These are phyloP conservation scores for Camponotus fellah DNA, from an alignment of 2,888 invertebrate genomes.

Conservation along the genomic window DNA sequence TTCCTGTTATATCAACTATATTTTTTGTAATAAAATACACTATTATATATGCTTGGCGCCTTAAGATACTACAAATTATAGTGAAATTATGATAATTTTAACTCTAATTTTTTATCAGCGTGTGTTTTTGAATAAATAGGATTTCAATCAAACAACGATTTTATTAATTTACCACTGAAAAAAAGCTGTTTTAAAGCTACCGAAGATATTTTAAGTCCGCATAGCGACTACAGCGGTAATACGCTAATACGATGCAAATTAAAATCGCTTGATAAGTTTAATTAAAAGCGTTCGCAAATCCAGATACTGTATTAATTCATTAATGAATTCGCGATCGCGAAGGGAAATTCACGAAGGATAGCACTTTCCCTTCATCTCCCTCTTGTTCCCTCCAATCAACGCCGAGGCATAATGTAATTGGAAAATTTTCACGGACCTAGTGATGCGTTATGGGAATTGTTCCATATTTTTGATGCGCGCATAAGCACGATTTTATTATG, in stretches of 20 bases:
- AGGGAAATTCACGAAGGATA: slow-evolving; percentile 34
- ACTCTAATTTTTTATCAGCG: too few species aligned
- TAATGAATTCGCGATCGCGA: slow-evolving; percentile 31
- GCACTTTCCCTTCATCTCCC: neutral
- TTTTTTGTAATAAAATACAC: too few species aligned
- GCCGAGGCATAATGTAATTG: slow-evolving; percentile 27
- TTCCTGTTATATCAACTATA: too few species aligned
- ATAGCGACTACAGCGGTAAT: neutral
- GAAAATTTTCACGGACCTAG: slow-evolving; percentile 23
- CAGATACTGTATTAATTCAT: slow-evolving; percentile 13
- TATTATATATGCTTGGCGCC: too few species aligned
- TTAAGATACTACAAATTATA: too few species aligned
- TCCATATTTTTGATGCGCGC: slow-evolving; percentile 7
- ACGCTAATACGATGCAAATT: slow-evolving; percentile 38
- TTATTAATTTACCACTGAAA: slow-evolving; percentile 18
- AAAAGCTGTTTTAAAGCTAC: neutral
- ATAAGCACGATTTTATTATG: slow-evolving; percentile 22
- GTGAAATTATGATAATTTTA: too few species aligned
- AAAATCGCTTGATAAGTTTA: slow-evolving; percentile 40
- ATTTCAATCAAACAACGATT: slow-evolving; percentile 10
- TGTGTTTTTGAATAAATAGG: neutral
- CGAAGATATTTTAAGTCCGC: slow-evolving; percentile 16
- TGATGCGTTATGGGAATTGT: slow-evolving; percentile 24
- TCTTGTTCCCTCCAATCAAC: slow-evolving; percentile 25
- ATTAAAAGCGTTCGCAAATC: slow-evolving; percentile 27